Evolutionary conservation across 2,888 invertebrate genomes (phyloP).

Genomic region (Cantharis flavilabris): DNA sequence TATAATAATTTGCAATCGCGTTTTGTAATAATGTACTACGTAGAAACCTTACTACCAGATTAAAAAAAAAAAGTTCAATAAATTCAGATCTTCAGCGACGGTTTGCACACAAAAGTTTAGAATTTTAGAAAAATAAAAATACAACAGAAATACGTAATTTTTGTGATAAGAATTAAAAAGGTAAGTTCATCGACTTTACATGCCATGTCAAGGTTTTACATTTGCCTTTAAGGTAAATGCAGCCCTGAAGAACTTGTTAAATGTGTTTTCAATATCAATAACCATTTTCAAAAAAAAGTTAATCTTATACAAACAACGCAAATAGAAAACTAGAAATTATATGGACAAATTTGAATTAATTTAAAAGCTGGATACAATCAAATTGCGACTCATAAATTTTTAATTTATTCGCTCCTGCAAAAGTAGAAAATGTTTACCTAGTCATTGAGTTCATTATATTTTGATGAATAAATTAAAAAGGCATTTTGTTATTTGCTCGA

Average conservation of each 20-base stretch:
- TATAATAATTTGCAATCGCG: background rate
- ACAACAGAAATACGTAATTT: background rate
- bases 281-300: background rate
- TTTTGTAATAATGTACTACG: too few relatives aligned
- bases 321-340: background rate
- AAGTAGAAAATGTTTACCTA: background rate
- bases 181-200: conserved; percentile 4
- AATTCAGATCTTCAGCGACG: too few relatives aligned
- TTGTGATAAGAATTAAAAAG: background rate
- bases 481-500: background rate
- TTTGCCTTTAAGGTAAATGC: background rate
- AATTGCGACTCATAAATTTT: background rate
- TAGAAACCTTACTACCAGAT: too few relatives aligned
- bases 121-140: background rate
- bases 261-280: background rate
- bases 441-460: background rate
- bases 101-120: background rate
- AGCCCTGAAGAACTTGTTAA: conserved; percentile 4
- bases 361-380: background rate
- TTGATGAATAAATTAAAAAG: background rate
- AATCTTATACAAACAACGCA: background rate
- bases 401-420: background rate
- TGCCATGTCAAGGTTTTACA: conserved; percentile 12
- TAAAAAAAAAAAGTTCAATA: too few relatives aligned
- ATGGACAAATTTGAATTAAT: background rate